phyloP scores from a whole-genome alignment of 2,113 vertebrate genomes.

The Spea multiplicata region DNA sequence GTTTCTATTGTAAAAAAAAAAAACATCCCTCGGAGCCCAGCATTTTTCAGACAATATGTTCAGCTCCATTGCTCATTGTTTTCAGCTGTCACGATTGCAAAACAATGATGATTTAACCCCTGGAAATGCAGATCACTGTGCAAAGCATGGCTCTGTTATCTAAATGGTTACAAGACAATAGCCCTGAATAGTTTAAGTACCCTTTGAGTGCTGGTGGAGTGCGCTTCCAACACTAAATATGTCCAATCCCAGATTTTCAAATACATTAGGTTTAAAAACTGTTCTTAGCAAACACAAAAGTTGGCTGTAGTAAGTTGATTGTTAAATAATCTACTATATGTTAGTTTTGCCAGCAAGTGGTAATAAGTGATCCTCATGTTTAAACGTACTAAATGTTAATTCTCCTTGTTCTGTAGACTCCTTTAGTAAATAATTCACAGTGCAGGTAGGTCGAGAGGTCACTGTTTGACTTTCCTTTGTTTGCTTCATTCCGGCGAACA shows the following conservation, averaged over 20 bases:
- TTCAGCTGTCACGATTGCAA: background rate
- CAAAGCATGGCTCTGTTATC: background rate
- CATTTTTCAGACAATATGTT: too few species aligned
- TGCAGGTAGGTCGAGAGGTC: conserved; percentile 58
- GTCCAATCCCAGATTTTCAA: background rate
- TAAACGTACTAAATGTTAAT: conserved; percentile 48
- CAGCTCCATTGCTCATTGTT: background rate
- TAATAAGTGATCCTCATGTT: background rate
- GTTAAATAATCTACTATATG: background rate
- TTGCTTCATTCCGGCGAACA: conserved; percentile 73
- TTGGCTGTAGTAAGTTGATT: background rate
- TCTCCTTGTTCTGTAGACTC: conserved; percentile 44
- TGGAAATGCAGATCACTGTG: background rate
- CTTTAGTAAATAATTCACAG: conserved; percentile 60
- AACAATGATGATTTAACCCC: background rate
- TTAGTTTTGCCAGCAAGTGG: background rate
- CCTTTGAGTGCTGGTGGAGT: too few species aligned
- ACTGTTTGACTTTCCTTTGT: conserved; percentile 52
- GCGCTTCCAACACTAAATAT: background rate
- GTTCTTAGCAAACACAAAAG: background rate
- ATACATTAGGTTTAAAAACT: background rate
- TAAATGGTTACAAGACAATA: background rate
- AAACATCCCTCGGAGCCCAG: too few species aligned
- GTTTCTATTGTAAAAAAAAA: too few species aligned
- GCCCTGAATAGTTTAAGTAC: background rate